Evolutionary conservation across 2,113 vertebrate species (phyloP), one percentile per base, ranked within the genome.

Genomic region (Ochotona curzoniae): DNA sequence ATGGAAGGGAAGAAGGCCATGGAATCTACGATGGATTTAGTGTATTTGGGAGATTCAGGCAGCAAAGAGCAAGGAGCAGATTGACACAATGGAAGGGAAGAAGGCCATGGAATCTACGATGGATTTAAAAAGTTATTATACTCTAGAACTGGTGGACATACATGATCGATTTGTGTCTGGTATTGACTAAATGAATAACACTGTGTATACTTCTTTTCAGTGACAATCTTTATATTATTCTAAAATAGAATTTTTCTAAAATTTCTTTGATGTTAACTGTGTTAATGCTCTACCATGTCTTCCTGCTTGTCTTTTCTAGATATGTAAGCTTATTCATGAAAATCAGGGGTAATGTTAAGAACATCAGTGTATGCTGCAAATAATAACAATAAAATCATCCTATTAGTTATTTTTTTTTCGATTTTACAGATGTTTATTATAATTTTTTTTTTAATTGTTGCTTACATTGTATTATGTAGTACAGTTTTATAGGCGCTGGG

Each of bases 61-160:
- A 83, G 44, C 23, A 74, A 66, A 2, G 8, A 74, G 15, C 13
- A 66, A 18, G 12, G 15, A 81, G 32, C 64, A 51, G 25, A 17
- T 2, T 54, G 5, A 60, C 21, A 57, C 5, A n/a, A 6, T 4
- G 30, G 32, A 57, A 60, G 2, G 11, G n/a, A 57, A 30, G 13
- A 35, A 17, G 9, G 2, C 1, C 18, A 38, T 6, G 12, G 26
- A 3, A 47, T 8, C 1, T 51, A 25, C 14, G 14, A 8, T 30
- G 8, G 38, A 49, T 11, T 57, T 6, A 7, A 30, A 38, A n/a
- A 17, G 13, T 79, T 35, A 21, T 25, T 21, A 5, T 26, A 32
- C 47, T 18, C 1, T 3, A 20, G 73, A 73, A 54, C 13, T 38
- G n/a, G 20, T 44, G 38, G 38, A 44, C 38, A 44, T 44, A 44